A percentile compares a stretch with the other conserved stretches of the same genome.
phyloP scores from a whole-genome alignment of 1,140 invertebrate species.

The Orussus abietinus region DNA sequence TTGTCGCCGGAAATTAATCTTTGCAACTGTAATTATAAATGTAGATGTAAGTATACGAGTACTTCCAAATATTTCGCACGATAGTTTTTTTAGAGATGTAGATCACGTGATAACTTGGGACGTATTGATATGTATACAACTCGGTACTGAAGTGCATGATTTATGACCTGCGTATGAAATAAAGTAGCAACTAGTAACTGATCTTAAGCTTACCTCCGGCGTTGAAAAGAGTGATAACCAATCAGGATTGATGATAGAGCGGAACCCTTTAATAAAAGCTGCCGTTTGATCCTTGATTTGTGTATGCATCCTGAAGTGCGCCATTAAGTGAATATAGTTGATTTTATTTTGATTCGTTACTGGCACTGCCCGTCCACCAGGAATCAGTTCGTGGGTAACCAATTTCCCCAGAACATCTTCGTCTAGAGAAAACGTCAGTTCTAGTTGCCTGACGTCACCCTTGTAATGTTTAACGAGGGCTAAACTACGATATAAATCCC shows the following conservation, averaged over 20 bases:
- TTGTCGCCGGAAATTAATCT: slow-evolving; percentile 89
- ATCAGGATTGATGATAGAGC: slow-evolving; percentile 90
- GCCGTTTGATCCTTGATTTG: slow-evolving; percentile 96
- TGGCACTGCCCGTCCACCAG: slow-evolving; percentile 86
- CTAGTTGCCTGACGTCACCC: slow-evolving; percentile 90
- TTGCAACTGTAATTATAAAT: slow-evolving; percentile 61
- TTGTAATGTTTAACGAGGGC: slow-evolving; percentile 91
- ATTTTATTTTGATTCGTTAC: slow-evolving; percentile 99
- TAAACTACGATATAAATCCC: slow-evolving; percentile 92
- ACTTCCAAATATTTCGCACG: background rate
- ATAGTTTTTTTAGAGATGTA: no score
- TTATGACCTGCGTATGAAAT: no score
- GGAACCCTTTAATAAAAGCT: slow-evolving; percentile 94
- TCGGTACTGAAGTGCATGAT: background rate
- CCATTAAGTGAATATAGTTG: slow-evolving; percentile 97
- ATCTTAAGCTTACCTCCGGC: slow-evolving; percentile 71
- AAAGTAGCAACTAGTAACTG: no score
- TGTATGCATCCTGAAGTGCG: slow-evolving; percentile 95
- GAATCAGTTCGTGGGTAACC: slow-evolving; percentile 85
- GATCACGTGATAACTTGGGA: no score
- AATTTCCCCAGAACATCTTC: slow-evolving; percentile 93
- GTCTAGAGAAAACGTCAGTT: slow-evolving; percentile 95
- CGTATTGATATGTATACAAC: no score
- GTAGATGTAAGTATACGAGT: slow-evolving; percentile 9
- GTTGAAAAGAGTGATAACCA: slow-evolving; percentile 96